A percentile compares a stretch with the other conserved stretches of the same genome.
Evolutionary conservation across 2,888 invertebrate species (phyloP).

Genomic region (Eulithis prunata): DNA sequence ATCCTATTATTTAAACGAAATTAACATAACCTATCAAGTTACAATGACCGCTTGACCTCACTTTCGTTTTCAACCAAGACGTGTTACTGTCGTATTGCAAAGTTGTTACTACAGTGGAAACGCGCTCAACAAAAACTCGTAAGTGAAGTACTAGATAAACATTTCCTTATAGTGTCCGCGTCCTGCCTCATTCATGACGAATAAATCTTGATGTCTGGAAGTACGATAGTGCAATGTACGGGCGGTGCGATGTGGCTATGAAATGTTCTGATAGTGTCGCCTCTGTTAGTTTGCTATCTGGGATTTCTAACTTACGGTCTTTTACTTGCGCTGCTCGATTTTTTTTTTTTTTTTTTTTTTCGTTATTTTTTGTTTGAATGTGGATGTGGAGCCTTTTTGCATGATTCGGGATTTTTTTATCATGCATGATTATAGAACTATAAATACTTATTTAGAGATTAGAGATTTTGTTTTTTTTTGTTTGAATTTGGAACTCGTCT

Average conservation of each 20-base stretch:
- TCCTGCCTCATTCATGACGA: conserved; percentile 66
- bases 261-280: conserved; percentile 51
- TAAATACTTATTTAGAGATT: too few relatives aligned
- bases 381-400: conserved; percentile 7
- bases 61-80: conserved; percentile 3
- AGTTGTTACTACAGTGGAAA: conserved; percentile 22
- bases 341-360: conserved; percentile 20
- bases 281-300: conserved; percentile 54
- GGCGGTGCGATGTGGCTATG: conserved; percentile 55
- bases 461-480: too few relatives aligned
- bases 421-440: too few relatives aligned
- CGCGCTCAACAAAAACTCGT: conserved; percentile 52
- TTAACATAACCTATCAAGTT: too few relatives aligned
- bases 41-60: neutral
- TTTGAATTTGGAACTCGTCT: too few relatives aligned
- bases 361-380: conserved; percentile 6
- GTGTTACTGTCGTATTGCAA: conserved; percentile 4
- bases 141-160: conserved; percentile 68
- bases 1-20: too few relatives aligned
- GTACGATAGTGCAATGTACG: conserved; percentile 60
- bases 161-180: conserved; percentile 68
- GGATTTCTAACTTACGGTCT: conserved; percentile 42
- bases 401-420: neutral
- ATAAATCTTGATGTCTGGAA: conserved; percentile 74
- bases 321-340: conserved; percentile 28